Evolutionary conservation across 1,140 invertebrate genomes (phyloP).

Genomic region (Drosophila yakuba): DNA sequence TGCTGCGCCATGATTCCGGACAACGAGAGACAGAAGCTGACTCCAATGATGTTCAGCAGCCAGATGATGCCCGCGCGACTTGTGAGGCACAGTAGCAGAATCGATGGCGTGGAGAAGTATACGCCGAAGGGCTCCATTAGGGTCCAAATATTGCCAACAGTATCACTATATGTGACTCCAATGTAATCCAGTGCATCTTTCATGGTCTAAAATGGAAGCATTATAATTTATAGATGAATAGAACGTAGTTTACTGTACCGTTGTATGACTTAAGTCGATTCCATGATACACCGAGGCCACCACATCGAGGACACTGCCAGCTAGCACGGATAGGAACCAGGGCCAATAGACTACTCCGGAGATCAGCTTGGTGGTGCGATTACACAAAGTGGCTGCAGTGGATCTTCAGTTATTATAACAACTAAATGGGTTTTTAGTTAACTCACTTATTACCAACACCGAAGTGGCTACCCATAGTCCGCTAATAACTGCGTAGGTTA

Average conservation of each 20-base stretch:
- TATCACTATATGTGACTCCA: neutral
- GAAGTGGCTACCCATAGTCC: constrained; percentile 74
- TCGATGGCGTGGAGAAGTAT: constrained; percentile 72
- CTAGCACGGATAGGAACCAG: constrained; percentile 73
- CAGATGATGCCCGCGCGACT: constrained; percentile 68
- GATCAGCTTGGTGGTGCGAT: constrained; percentile 69
- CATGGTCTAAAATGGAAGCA: constrained; percentile 16
- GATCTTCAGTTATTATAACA: neutral
- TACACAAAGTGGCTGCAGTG: constrained; percentile 65
- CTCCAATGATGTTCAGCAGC: constrained; percentile 74
- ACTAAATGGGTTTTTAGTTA: no score
- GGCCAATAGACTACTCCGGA: constrained; percentile 72
- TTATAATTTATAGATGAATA: neutral
- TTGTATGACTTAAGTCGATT: constrained; percentile 61
- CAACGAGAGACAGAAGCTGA: constrained; percentile 70
- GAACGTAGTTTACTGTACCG: neutral
- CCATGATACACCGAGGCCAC: constrained; percentile 75
- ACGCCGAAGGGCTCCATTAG: constrained; percentile 48
- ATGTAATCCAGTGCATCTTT: constrained; percentile 47
- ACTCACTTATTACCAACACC: constrained; percentile 65
- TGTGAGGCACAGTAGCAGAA: constrained; percentile 63
- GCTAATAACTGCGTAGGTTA: constrained; percentile 74
- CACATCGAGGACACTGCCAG: constrained; percentile 66
- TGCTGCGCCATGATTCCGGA: constrained; percentile 59
- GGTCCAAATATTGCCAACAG: fast-evolving